These are phyloP conservation scores for Pangasius larnaudii DNA, from an alignment of 2,797 vertebrate genomes.

Conservation along the genomic window DNA sequence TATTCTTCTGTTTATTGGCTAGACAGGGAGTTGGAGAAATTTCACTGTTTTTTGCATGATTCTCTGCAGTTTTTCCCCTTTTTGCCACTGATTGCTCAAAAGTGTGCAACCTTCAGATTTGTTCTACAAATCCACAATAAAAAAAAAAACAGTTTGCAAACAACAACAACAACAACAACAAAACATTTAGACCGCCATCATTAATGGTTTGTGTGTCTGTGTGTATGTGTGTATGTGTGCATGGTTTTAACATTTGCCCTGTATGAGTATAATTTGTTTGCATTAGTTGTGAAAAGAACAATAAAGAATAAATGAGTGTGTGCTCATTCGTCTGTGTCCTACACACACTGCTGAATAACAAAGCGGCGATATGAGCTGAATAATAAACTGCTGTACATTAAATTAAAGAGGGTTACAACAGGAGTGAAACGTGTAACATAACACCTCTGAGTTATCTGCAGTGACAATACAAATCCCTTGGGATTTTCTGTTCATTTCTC, in stretches of 20 bases:
- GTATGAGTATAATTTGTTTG: not conserved
- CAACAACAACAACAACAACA: no score
- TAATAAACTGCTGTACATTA: not conserved
- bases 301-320: not conserved
- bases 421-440: not conserved
- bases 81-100: not conserved
- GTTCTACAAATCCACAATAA: not conserved
- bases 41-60: not conserved
- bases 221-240: not conserved
- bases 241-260: not conserved
- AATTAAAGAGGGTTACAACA: conserved; percentile 6
- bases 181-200: not conserved
- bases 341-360: not conserved
- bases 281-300: not conserved
- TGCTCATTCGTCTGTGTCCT: not conserved
- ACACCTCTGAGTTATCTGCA: not conserved
- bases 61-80: not conserved
- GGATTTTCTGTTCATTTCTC: not conserved
- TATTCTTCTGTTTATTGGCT: no score
- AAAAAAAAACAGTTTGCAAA: not conserved
- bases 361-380: not conserved
- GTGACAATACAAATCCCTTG: not conserved
- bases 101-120: no score
- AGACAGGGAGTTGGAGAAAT: no score
- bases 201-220: not conserved